Evolutionary conservation across 2,797 vertebrate genomes (phyloP).

Genomic region (Pelobates cultripes): DNA sequence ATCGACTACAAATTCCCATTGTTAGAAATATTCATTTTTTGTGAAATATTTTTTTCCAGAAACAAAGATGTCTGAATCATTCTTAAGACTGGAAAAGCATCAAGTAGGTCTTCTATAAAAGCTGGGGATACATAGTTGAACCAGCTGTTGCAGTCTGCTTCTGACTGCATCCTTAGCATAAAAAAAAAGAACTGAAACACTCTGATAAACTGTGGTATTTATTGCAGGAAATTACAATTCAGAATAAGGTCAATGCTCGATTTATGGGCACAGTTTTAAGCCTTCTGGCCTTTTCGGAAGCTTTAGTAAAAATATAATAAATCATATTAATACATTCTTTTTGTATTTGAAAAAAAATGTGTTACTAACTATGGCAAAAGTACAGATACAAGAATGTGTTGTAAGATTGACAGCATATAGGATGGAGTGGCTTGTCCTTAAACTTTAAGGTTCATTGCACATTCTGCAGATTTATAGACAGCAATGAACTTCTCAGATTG

Average conservation of each 20-base stretch:
- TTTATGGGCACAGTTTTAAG: slow-evolving; percentile 3
- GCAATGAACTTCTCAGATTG: background rate
- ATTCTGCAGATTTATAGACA: background rate
- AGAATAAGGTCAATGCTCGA: slow-evolving; percentile 5
- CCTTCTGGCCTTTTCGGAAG: slow-evolving; percentile 3
- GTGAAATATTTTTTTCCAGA: too few species aligned
- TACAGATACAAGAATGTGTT: slow-evolving; percentile 4
- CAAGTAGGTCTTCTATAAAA: too few species aligned
- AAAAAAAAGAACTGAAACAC: background rate
- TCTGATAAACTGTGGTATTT: slow-evolving; percentile 10
- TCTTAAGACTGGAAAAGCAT: too few species aligned
- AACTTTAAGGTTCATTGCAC: background rate
- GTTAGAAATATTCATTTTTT: too few species aligned
- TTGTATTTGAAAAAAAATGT: background rate
- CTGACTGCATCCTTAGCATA: background rate
- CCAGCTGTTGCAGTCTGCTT: too few species aligned
- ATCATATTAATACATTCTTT: slow-evolving; percentile 3
- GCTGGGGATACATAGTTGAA: too few species aligned
- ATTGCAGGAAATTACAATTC: slow-evolving; percentile 1
- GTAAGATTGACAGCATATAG: background rate
- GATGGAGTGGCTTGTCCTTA: background rate
- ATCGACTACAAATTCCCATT: too few species aligned
- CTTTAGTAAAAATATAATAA: background rate
- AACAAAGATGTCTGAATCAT: too few species aligned
- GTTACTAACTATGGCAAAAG: background rate